These are phyloP conservation scores for Epizoanthus scotinus DNA, from an alignment of 92 coral and sea anemone species.

Conservation along the genomic window DNA sequence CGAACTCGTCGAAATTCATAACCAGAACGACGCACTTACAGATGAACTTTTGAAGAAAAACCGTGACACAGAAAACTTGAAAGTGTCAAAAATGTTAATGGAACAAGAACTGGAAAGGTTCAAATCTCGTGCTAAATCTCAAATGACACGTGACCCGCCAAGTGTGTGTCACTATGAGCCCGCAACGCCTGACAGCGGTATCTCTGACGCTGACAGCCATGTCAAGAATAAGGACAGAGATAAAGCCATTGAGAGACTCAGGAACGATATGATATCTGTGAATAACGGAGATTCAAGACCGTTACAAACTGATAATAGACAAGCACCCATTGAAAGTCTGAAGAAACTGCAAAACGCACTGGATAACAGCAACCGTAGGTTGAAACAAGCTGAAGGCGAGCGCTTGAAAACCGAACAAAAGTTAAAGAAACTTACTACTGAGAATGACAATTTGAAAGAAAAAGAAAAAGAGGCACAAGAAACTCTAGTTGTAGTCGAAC, in stretches of 20 bases:
- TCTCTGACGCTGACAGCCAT: constrained; percentile 57
- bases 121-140: constrained; percentile 54
- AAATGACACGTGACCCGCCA: constrained; percentile 32
- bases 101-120: constrained; percentile 72
- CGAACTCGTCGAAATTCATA: constrained; percentile 66
- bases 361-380: background rate
- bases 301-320: constrained; percentile 6
- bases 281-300: constrained; percentile 22
- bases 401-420: constrained; percentile 29
- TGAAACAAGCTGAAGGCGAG: constrained; percentile 20
- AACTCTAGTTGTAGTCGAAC: constrained; percentile 25
- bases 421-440: constrained; percentile 42
- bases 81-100: constrained; percentile 57
- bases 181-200: constrained; percentile 84
- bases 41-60: constrained; percentile 68
- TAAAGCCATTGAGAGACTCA: constrained; percentile 46
- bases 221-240: constrained; percentile 51
- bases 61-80: constrained; percentile 66
- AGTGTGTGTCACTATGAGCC: constrained; percentile 43
- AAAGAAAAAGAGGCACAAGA: constrained; percentile 49
- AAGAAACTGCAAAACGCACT: constrained; percentile 34
- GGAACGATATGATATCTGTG: constrained; percentile 26
- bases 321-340: constrained; percentile 1
- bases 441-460: constrained; percentile 59
- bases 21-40: constrained; percentile 73